These are phyloP conservation scores for Clupea harengus DNA, from an alignment of 2,113 vertebrate genomes.

Conservation along the genomic window DNA sequence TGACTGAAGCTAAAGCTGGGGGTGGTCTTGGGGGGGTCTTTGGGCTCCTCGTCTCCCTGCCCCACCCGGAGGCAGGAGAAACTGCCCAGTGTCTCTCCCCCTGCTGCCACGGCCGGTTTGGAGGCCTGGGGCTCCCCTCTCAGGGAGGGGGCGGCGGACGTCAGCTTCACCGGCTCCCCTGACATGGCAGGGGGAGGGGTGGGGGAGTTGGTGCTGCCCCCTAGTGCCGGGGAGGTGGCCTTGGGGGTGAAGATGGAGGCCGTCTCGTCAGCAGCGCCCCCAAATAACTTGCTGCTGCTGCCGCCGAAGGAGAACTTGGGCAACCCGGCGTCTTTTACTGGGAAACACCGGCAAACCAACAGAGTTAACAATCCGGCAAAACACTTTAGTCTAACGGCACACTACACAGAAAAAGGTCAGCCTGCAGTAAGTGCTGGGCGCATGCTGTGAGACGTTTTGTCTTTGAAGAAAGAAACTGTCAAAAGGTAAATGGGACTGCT, in stretches of 20 bases:
- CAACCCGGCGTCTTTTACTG: slow-evolving; percentile 66
- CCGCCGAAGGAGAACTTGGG: slow-evolving; percentile 68
- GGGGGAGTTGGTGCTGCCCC: slow-evolving; percentile 50
- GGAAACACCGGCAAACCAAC: neutral
- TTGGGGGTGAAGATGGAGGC: slow-evolving; percentile 67
- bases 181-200: slow-evolving; percentile 48
- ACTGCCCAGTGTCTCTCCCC: slow-evolving; percentile 85
- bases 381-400: neutral
- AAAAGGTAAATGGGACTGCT: neutral
- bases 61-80: slow-evolving; percentile 89
- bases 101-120: slow-evolving; percentile 53
- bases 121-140: slow-evolving; percentile 66
- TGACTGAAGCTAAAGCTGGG: slow-evolving; percentile 48
- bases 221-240: slow-evolving; percentile 48
- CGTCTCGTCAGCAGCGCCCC: slow-evolving; percentile 58
- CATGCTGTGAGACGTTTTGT: too few species aligned
- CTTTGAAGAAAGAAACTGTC: neutral
- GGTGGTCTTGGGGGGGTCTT: slow-evolving; percentile 60
- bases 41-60: slow-evolving; percentile 78
- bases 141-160: slow-evolving; percentile 47
- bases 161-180: slow-evolving; percentile 49
- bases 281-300: slow-evolving; percentile 61
- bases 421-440: too few species aligned
- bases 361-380: neutral
- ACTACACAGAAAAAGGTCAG: too few species aligned